These are phyloP conservation scores for Thera britannica DNA, from an alignment of 2,888 invertebrate genomes.

Conservation along the genomic window DNA sequence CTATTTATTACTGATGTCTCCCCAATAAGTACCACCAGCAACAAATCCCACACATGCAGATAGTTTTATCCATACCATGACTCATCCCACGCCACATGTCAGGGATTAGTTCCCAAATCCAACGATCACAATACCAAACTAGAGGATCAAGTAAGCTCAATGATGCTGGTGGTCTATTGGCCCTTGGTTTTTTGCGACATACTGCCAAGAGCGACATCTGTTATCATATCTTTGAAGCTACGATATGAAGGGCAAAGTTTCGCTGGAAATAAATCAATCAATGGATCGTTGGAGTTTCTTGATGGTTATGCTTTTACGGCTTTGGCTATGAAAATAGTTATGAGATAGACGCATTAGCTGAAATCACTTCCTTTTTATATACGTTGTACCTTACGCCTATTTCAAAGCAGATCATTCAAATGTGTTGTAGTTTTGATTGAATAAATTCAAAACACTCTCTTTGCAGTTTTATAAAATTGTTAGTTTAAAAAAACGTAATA, in stretches of 20 bases:
- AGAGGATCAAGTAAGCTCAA: slow-evolving; percentile 74
- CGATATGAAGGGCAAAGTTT: slow-evolving; percentile 27
- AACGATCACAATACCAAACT: slow-evolving; percentile 79
- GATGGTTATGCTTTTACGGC: slow-evolving; percentile 31
- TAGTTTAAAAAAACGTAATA: not conserved
- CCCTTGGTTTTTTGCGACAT: slow-evolving; percentile 70
- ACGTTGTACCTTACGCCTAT: not conserved
- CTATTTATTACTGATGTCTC: slow-evolving; percentile 19
- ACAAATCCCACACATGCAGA: slow-evolving; percentile 48
- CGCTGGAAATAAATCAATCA: slow-evolving; percentile 35
- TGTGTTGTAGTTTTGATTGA: too few relatives aligned
- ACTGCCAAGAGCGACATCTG: slow-evolving; percentile 70
- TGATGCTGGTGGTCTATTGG: slow-evolving; percentile 75
- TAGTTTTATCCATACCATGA: slow-evolving; percentile 46
- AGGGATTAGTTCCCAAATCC: slow-evolving; percentile 75
- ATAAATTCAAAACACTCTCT: too few relatives aligned
- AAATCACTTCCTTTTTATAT: slow-evolving; percentile 6
- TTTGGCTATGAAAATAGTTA: slow-evolving; percentile 34
- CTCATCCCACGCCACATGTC: slow-evolving; percentile 74
- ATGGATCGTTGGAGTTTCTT: slow-evolving; percentile 27
- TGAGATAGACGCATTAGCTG: slow-evolving; percentile 15
- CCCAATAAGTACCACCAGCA: slow-evolving; percentile 14
- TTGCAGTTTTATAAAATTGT: too few relatives aligned
- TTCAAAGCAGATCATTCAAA: too few relatives aligned
- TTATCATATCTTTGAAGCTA: slow-evolving; percentile 47